phyloP scores from a whole-genome alignment of 2,113 vertebrate genomes.

The Caloenas nicobarica region DNA sequence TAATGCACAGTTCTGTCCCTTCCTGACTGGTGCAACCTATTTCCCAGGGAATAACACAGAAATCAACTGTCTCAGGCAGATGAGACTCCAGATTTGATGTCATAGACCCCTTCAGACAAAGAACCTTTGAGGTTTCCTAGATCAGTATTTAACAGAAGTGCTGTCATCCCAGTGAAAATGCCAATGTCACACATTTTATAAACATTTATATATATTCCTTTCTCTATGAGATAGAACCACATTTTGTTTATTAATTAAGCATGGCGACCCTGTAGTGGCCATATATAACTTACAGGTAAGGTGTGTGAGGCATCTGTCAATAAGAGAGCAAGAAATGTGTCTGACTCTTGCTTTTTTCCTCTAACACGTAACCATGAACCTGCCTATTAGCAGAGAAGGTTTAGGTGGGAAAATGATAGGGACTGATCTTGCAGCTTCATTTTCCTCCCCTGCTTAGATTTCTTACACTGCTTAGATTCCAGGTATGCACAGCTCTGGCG shows the following conservation, averaged over 20 bases:
- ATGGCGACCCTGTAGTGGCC: not conserved
- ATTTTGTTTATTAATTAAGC: not conserved
- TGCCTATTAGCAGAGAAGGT: not conserved
- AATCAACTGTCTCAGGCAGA: not conserved
- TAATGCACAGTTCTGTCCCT: not conserved
- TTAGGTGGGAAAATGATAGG: not conserved
- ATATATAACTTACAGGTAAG: not conserved
- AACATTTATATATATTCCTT: not conserved
- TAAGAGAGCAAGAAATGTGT: not conserved
- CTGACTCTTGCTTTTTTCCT: not conserved
- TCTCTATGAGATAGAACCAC: not conserved
- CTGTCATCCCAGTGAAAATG: not conserved
- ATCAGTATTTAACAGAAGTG: not conserved
- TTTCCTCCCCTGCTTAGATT: not conserved
- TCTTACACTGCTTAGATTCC: not conserved
- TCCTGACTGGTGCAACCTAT: not conserved
- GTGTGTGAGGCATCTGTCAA: not conserved
- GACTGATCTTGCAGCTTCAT: not conserved
- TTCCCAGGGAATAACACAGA: not conserved
- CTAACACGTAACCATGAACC: not conserved
- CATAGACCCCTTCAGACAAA: not conserved
- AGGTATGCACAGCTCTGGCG: not conserved
- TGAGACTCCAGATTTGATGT: not conserved
- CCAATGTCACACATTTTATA: not conserved
- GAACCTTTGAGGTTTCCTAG: not conserved